Percentiles rank a stretch among this genome's conserved stretches.
phyloP scores from a whole-genome alignment of 1,140 invertebrate genomes.

The Bicyclus anynana region DNA sequence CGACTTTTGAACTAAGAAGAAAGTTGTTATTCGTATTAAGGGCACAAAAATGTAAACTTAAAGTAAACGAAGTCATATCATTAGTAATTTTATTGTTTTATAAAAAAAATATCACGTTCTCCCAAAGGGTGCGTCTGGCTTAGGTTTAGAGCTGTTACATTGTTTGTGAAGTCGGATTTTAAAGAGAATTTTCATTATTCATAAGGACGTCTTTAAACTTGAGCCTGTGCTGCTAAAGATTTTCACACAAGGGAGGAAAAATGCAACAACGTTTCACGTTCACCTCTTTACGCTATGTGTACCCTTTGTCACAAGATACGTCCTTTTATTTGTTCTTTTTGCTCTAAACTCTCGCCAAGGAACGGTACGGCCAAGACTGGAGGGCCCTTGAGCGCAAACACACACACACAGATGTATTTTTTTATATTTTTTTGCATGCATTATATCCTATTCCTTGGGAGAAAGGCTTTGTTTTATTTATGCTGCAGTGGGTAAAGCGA shows the following conservation, averaged over 20 bases:
- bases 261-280: slow-evolving; percentile 1
- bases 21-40: no score
- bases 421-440: not conserved
- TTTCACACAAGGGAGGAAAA: slow-evolving; percentile 1
- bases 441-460: not conserved
- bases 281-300: not conserved
- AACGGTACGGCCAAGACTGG: not conserved
- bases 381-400: not conserved
- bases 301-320: slow-evolving; percentile 1
- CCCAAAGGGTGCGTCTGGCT: no score
- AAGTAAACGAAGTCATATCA: no score
- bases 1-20: no score
- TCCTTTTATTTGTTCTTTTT: not conserved
- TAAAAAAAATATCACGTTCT: no score
- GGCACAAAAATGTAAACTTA: no score
- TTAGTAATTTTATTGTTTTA: no score
- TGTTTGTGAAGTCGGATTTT: no score
- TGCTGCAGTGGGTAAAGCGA: no score
- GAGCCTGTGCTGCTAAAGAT: not conserved
- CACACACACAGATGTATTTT: not conserved
- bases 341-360: not conserved
- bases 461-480: not conserved
- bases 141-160: no score
- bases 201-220: not conserved
- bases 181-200: no score